These are phyloP conservation scores for Graptemys geographica DNA, from an alignment of 2,797 vertebrate species.

Conservation along the genomic window DNA sequence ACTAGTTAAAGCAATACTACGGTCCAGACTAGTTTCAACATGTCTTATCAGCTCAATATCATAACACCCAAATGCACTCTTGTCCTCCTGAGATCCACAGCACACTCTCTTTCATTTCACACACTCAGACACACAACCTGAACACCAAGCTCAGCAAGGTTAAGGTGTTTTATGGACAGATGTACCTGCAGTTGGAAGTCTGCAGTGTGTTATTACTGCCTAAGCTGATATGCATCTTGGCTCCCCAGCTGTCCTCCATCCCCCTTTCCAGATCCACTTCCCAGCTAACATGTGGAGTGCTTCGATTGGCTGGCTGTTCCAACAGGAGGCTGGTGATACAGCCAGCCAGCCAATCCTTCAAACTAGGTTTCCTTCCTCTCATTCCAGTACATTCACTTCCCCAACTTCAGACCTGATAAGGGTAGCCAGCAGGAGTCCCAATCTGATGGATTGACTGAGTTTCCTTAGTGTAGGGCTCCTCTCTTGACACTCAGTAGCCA, in stretches of 20 bases:
- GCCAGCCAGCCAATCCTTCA: not conserved
- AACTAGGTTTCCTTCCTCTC: not conserved
- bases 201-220: fast-evolving
- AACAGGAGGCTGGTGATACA: fast-evolving
- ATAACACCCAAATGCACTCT: not conserved
- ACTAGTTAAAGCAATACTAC: not conserved
- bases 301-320: not conserved
- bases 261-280: not conserved
- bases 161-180: not conserved
- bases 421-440: slow-evolving; percentile 23
- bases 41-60: not conserved
- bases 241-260: not conserved
- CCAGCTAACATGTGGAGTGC: fast-evolving
- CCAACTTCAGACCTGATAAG: not conserved
- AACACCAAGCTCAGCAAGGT: not conserved
- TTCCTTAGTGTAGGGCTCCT: not conserved
- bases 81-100: not conserved
- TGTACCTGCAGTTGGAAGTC: not conserved
- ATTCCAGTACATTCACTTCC: not conserved
- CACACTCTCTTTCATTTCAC: not conserved
- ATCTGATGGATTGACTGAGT: not conserved
- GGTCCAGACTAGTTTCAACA: not conserved
- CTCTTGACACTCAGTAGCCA: not conserved
- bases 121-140: not conserved
- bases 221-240: fast-evolving